Percentiles rank a stretch among this genome's conserved stretches.
Evolutionary conservation across 2,888 invertebrate species (phyloP).

Genomic region (Ophion costatus): DNA sequence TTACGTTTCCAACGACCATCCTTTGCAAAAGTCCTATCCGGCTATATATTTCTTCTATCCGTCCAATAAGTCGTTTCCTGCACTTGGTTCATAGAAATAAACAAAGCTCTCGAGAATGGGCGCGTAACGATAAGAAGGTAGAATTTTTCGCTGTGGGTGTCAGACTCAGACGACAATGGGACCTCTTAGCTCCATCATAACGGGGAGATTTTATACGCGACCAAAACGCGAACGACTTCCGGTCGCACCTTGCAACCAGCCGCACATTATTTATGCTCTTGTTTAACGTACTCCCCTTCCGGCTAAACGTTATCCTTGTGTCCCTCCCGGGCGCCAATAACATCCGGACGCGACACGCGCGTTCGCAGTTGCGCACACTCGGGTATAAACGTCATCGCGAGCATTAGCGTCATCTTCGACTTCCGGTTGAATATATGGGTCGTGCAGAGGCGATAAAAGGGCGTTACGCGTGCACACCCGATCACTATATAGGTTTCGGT

Average conservation of each 20-base stretch:
- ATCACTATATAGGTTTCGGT: conserved; percentile 13
- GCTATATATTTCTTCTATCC: background rate
- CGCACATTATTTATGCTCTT: conserved; percentile 62
- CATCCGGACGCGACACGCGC: conserved; percentile 14
- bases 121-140: background rate
- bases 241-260: conserved; percentile 49
- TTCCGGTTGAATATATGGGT: conserved; percentile 56
- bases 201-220: conserved; percentile 54
- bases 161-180: conserved; percentile 54
- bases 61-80: background rate
- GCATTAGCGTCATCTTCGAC: conserved; percentile 63
- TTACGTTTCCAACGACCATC: no score
- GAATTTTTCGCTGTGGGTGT: conserved; percentile 35
- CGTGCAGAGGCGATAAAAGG: background rate
- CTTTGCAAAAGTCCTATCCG: no score
- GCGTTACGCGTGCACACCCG: background rate
- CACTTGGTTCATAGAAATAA: background rate
- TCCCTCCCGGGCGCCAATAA: conserved; percentile 21
- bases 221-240: conserved; percentile 60
- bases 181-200: conserved; percentile 38
- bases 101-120: background rate
- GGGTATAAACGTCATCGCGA: conserved; percentile 50
- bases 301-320: conserved; percentile 25
- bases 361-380: conserved; percentile 6
- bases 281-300: conserved; percentile 49